A percentile compares a stretch with the other conserved stretches of the same genome.
phyloP scores from a whole-genome alignment of 1,140 invertebrate species.

The Parapsyche elsis region DNA sequence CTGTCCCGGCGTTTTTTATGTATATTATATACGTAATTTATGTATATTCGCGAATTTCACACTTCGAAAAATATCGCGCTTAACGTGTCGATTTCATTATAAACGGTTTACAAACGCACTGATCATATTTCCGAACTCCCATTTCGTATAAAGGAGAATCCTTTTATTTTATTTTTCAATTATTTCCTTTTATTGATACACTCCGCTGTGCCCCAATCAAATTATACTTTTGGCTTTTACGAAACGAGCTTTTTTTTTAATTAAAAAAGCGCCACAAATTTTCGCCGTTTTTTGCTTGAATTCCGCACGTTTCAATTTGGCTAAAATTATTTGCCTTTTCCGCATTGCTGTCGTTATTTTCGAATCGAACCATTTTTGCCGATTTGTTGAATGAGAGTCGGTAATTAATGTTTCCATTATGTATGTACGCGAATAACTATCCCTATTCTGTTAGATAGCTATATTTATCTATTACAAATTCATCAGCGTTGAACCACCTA shows the following conservation, averaged over 20 bases:
- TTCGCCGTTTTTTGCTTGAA: neutral
- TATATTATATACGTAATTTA: no score
- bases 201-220: neutral
- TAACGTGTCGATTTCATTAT: no score
- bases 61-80: no score
- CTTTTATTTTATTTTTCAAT: neutral
- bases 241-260: constrained; percentile 9
- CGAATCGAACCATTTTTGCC: neutral
- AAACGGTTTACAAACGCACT: no score
- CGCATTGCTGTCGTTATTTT: neutral
- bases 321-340: neutral
- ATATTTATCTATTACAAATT: no score
- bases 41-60: no score
- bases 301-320: constrained; percentile 6
- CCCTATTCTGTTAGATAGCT: no score
- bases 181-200: constrained; percentile 3
- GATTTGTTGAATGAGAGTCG: neutral
- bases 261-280: constrained; percentile 1
- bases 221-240: neutral
- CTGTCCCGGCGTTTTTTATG: no score
- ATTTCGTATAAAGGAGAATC: neutral
- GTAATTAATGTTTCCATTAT: no score
- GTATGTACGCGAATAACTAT: no score
- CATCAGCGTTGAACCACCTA: no score
- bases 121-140: no score